These are phyloP conservation scores for Drosophila neoperkinsi DNA, from an alignment of 2,888 invertebrate species.

Conservation along the genomic window DNA sequence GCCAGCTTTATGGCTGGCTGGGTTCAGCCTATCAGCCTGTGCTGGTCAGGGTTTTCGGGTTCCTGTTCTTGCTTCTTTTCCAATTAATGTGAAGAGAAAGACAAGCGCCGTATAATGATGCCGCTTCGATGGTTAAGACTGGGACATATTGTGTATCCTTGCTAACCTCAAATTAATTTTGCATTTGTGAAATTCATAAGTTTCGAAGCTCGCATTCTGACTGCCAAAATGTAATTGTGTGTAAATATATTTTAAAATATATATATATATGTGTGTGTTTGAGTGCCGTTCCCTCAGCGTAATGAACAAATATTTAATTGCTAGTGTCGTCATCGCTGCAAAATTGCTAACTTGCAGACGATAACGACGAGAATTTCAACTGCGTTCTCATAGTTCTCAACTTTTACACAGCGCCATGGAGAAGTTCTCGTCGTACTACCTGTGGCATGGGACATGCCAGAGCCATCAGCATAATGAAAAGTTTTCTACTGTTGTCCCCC, in stretches of 20 bases:
- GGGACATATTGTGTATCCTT: slow-evolving; percentile 54
- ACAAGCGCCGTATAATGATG: slow-evolving; percentile 71
- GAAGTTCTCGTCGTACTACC: slow-evolving; percentile 42
- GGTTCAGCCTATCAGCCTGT: slow-evolving; percentile 22
- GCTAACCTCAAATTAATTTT: slow-evolving; percentile 72
- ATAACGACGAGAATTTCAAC: slow-evolving; percentile 47
- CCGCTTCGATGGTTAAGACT: slow-evolving; percentile 18
- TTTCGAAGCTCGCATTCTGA: slow-evolving; percentile 48
- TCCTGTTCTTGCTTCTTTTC: slow-evolving; percentile 39
- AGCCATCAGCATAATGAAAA: slow-evolving; percentile 75
- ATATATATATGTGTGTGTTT: neutral
- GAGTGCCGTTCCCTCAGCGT: slow-evolving; percentile 5
- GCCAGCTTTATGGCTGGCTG: slow-evolving; percentile 60
- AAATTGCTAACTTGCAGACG: slow-evolving; percentile 51
- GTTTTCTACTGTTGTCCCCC: slow-evolving; percentile 57
- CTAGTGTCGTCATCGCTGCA: slow-evolving; percentile 57
- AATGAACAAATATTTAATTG: slow-evolving; percentile 67
- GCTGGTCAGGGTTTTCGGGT: slow-evolving; percentile 19
- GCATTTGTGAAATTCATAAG: slow-evolving; percentile 78
- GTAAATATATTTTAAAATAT: neutral
- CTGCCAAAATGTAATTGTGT: slow-evolving; percentile 25
- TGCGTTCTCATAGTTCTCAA: slow-evolving; percentile 54
- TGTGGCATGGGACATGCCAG: slow-evolving; percentile 27
- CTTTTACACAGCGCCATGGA: slow-evolving; percentile 48
- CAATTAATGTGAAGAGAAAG: slow-evolving; percentile 67